phyloP scores from a whole-genome alignment of 2,113 vertebrate species.

The Vanacampus margaritifer region DNA sequence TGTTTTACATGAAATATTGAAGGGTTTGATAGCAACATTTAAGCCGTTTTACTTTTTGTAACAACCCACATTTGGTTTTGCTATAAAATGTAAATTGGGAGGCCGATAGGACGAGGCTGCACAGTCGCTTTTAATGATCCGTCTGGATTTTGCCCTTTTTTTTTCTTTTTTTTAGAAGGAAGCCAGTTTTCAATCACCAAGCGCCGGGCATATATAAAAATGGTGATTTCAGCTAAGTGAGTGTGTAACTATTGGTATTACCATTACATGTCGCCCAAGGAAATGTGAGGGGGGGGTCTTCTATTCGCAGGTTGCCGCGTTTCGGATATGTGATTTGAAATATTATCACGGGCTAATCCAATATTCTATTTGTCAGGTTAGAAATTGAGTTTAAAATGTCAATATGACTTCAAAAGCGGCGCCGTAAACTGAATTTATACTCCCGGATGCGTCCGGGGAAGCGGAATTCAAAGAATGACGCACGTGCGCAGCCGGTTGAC shows the following conservation, averaged over 20 bases:
- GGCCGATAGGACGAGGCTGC: constrained; percentile 12
- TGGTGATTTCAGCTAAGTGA: constrained; percentile 34
- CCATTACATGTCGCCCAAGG: constrained; percentile 43
- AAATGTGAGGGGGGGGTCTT: constrained; percentile 31
- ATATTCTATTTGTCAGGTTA: constrained; percentile 60
- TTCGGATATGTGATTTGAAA: constrained; percentile 55
- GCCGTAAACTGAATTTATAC: constrained; percentile 45
- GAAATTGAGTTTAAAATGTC: constrained; percentile 71
- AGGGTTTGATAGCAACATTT: constrained; percentile 4
- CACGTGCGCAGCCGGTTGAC: constrained; percentile 20
- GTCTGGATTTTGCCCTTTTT: not conserved
- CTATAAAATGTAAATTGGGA: constrained; percentile 11
- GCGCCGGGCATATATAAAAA: constrained; percentile 34
- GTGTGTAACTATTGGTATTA: constrained; percentile 38
- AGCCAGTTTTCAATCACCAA: constrained; percentile 35
- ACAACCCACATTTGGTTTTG: constrained; percentile 3
- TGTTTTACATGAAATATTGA: constrained; percentile 20
- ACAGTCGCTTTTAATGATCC: constrained; percentile 23
- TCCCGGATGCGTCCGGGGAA: constrained; percentile 26
- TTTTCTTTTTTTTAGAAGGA: constrained; percentile 29
- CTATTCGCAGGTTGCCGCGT: constrained; percentile 50
- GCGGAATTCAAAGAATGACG: constrained; percentile 24
- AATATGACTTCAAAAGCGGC: constrained; percentile 61
- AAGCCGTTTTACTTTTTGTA: constrained; percentile 9
- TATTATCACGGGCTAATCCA: constrained; percentile 64